These are phyloP conservation scores for Cochlearius cochlearius DNA, from an alignment of 2,113 vertebrate genomes.

Conservation along the genomic window DNA sequence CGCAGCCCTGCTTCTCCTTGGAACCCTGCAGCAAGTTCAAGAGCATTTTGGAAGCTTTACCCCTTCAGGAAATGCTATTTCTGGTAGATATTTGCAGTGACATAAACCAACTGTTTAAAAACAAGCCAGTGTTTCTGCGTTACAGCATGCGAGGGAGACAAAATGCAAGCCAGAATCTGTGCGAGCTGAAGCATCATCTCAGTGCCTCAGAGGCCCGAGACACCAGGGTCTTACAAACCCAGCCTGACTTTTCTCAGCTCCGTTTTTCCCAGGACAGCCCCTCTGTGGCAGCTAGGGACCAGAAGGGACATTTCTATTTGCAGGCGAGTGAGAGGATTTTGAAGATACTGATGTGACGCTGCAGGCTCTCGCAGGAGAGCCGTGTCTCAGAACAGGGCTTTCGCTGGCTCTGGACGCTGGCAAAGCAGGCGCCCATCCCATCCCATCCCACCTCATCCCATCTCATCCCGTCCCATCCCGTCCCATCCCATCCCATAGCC, in stretches of 20 bases:
- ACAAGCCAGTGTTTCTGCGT: background rate
- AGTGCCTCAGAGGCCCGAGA: background rate
- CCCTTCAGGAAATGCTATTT: conserved; percentile 16
- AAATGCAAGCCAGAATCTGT: background rate
- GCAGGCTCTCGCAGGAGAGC: background rate
- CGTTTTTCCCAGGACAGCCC: background rate
- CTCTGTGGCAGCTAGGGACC: background rate
- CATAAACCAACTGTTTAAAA: conserved; percentile 36
- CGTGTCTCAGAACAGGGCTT: background rate
- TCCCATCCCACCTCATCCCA: background rate
- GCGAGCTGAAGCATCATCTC: background rate
- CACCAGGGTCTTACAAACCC: background rate
- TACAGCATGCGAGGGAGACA: background rate
- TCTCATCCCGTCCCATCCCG: background rate
- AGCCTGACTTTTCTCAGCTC: background rate
- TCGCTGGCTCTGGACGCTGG: background rate
- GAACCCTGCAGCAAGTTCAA: background rate
- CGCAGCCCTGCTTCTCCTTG: background rate
- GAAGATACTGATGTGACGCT: background rate
- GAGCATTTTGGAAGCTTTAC: background rate
- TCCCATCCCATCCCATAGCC: background rate
- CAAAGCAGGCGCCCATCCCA: background rate
- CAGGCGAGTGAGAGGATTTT: background rate
- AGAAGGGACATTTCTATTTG: background rate
- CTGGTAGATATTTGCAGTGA: conserved; percentile 18